phyloP scores from a whole-genome alignment of 2,113 vertebrate genomes.

The Clarias batrachus region DNA sequence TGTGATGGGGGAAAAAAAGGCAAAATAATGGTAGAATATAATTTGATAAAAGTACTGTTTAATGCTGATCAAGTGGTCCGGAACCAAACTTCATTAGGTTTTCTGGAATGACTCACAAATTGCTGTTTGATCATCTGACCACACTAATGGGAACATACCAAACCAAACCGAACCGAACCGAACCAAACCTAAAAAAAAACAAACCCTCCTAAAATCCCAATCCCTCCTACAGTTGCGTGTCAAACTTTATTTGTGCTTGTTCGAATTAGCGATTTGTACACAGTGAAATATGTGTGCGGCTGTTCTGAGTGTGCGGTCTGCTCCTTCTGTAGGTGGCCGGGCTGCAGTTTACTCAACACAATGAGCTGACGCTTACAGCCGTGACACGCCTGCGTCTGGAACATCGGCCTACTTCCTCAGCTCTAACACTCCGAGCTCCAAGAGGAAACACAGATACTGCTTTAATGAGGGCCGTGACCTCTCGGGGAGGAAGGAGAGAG shows the following conservation, averaged over 20 bases:
- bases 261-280: background rate
- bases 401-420: slow-evolving; percentile 4
- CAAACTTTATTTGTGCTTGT: slow-evolving; percentile 8
- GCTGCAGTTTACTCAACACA: slow-evolving; percentile 25
- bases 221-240: background rate
- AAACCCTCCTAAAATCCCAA: background rate
- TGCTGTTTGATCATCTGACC: background rate
- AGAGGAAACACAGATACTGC: slow-evolving; percentile 33
- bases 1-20: background rate
- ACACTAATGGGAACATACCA: background rate
- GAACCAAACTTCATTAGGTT: background rate
- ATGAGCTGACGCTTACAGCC: slow-evolving; percentile 9
- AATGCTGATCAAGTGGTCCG: background rate
- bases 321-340: slow-evolving; percentile 4
- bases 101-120: background rate
- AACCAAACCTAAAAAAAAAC: background rate
- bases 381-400: slow-evolving; percentile 25
- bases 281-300: background rate
- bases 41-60: background rate
- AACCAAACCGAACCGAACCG: background rate
- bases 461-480: slow-evolving; percentile 33
- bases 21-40: background rate
- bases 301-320: slow-evolving; percentile 6
- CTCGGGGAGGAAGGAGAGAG: background rate
- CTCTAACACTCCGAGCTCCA: slow-evolving; percentile 12